Evolutionary conservation across 2,888 invertebrate genomes (phyloP).

Genomic region (Polymixis flavicincta): DNA sequence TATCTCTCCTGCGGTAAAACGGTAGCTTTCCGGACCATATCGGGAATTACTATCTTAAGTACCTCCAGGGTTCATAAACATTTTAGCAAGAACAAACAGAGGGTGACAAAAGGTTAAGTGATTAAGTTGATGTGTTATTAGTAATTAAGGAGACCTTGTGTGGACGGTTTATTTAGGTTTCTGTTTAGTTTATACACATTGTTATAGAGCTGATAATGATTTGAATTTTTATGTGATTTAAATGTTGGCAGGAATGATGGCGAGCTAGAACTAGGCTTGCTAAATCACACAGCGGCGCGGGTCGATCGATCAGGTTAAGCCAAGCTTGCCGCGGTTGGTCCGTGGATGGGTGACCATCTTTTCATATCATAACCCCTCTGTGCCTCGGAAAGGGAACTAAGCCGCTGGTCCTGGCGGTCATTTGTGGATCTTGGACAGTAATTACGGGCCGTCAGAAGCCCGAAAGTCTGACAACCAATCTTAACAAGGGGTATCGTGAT

Average conservation of each 20-base stretch:
- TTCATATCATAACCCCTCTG: too few species aligned
- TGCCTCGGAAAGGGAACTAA: too few species aligned
- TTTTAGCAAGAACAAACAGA: constrained; percentile 55
- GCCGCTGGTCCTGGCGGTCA: too few species aligned
- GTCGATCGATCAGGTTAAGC: too few species aligned
- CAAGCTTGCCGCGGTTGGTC: too few species aligned
- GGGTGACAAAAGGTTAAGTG: constrained; percentile 58
- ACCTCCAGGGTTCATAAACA: constrained; percentile 57
- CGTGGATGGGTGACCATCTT: too few species aligned
- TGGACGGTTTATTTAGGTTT: constrained; percentile 30
- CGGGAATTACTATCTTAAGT: constrained; percentile 60
- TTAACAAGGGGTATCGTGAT: too few species aligned
- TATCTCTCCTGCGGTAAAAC: constrained; percentile 53
- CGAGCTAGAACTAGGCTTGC: neutral
- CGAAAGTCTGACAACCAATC: too few species aligned
- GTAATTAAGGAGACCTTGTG: constrained; percentile 44
- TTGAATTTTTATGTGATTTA: neutral
- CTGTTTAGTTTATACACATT: neutral
- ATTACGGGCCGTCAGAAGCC: too few species aligned
- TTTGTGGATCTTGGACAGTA: too few species aligned
- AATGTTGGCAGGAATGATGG: neutral
- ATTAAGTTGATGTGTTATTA: constrained; percentile 58
- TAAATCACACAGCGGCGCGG: too few species aligned
- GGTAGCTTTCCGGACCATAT: constrained; percentile 50
- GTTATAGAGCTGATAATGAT: neutral